Base-by-base conservation (phyloP, 1,140 invertebrate species). In the Marisa cornuarietis region DNA sequence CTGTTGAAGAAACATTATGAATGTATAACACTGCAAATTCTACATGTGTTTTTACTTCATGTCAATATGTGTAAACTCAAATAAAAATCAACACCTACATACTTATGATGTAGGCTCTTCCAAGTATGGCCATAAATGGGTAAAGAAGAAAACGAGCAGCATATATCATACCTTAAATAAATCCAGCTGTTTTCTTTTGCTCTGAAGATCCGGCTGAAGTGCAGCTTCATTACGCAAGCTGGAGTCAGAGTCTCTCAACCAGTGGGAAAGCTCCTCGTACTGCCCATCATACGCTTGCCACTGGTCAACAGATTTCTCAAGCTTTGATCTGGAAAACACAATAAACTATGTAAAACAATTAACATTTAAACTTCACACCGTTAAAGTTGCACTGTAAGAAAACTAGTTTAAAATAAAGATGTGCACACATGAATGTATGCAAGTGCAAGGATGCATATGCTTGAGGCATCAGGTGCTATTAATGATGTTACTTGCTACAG, bases 221-320 rank as follows among this genome's bases (percentile, higher is more conserved):
- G 83, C 85, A 54, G 83, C 84, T 88, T 96, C 95, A 63, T 92
- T 90, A 87, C 96, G 93, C 1, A 96, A 93, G 88, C 93, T 94
- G 73, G 93, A 94, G 92, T 99, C 97, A 81, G 94, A 95, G 73
- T 96, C 94, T 88, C 96, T 96, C n/a, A 99, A 88, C 96, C 95
- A 97, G 3, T 94, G 92, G 1, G 94, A 93, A 14, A 97, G 92
- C 79, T 93, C 93, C 84, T 98, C 96, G 74, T 94, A 94, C 24
- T 94, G 90, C 6, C 91, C 89, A 87, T 98, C 96, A 89, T 96
- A 97, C 79, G 94, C 93, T 81, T 95, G 93, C 95, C 96, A 97
- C 11, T 95, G 91, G 65, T 93, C 92, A 49, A 96, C 94, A 85
- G 95, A 95, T 71, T 93, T 92, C 87, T 95, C 93, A 1, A 97